phyloP scores from a whole-genome alignment of 2,888 invertebrate species.

The Byasa hedistus region DNA sequence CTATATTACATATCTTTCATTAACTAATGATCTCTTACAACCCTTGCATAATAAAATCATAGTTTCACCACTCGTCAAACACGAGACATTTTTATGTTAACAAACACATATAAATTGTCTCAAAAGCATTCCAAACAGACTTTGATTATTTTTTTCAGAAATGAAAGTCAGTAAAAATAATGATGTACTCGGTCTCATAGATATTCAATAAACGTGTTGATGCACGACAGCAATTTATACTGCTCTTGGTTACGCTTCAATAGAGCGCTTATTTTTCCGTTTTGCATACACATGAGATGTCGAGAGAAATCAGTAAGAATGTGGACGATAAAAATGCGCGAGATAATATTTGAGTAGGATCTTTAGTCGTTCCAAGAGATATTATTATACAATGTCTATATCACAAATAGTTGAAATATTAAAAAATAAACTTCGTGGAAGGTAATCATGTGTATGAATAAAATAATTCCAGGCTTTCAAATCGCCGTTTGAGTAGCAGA shows the following conservation, averaged over 20 bases:
- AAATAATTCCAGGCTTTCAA: not conserved
- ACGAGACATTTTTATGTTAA: too few species aligned
- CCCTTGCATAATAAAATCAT: not conserved
- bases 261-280: slow-evolving; percentile 61
- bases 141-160: slow-evolving; percentile 46
- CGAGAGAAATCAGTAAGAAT: slow-evolving; percentile 31
- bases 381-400: too few species aligned
- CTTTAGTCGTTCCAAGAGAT: not conserved
- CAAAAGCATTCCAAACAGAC: not conserved
- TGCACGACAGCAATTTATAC: slow-evolving; percentile 54
- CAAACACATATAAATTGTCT: not conserved
- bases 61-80: not conserved
- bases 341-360: slow-evolving; percentile 2
- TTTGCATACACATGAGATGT: slow-evolving; percentile 42
- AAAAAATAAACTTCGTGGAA: not conserved
- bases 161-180: slow-evolving; percentile 61
- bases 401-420: too few species aligned
- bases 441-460: not conserved
- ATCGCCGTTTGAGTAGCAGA: not conserved
- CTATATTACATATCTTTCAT: too few species aligned
- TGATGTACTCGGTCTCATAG: slow-evolving; percentile 53
- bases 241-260: slow-evolving; percentile 63
- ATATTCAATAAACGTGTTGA: slow-evolving; percentile 50
- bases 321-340: slow-evolving; percentile 12
- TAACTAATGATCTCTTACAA: not conserved